Evolutionary conservation across 1,140 invertebrate genomes (phyloP), one percentile per base, ranked within the genome.

Genomic region (Trypoxylus dichotomus): DNA sequence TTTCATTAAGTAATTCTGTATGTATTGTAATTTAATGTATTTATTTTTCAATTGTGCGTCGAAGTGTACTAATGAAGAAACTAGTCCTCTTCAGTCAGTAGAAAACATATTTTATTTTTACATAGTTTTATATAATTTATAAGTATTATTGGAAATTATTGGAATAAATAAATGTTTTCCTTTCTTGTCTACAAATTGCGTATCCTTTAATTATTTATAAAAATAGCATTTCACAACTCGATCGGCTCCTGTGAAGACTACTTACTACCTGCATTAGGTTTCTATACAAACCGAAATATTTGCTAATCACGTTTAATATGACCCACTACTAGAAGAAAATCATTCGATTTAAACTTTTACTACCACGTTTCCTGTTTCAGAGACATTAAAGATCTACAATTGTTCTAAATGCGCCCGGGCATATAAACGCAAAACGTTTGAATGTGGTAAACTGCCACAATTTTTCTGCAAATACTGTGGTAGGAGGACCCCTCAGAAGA

Each of bases 1-100:
- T 68, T 24, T 27, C 13, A 21, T 68, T 68, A 68, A 15, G 11
- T 2, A 25, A 68, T 7, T 3, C n/a, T 58, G 7, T 27, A 25
- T 24, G 24, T 68, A 27, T 68, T 27, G 19, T 3, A 68, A 93
- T 94, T 85, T 92, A 93, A 90, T 91, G 93, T 83, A 89, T 92
- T 21, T 94, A 94, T 92, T 93, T 94, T 86, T 92, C 93, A 29
- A 76, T 77, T 74, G 43, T 19, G 47, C 43, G 43, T 21, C 19
- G 11, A n/a, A 1, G 19, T 63, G 60, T 19, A 72, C 75, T 27
- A 60, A 19, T 63, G 13, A 76, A 32, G 11, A 60, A 60, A 11
- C 25, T 29, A 41, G 58, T 32, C 47, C 63, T 24, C 29, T 63
- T 63, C 47, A 63, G 58, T 1, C 13, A 76, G 43, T 54, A 19